A percentile compares a stretch with the other conserved stretches of the same genome.
Conservation (phyloP, 92 coral and sea anemone genomes). For the Siderastrea radians region DNA sequence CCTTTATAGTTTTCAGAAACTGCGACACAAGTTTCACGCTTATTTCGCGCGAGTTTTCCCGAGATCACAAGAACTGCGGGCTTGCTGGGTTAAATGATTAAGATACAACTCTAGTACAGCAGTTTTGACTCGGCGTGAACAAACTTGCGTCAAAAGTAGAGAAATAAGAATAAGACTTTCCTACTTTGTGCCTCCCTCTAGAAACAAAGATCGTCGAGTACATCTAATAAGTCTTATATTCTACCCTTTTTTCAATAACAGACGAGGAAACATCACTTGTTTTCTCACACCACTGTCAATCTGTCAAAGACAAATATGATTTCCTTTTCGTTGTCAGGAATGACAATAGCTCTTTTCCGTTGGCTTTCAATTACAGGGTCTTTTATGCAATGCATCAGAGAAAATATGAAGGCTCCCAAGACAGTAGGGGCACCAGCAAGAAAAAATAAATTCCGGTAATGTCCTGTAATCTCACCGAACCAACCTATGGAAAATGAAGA, state of each 20-base stretch:
- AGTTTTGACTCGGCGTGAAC: too few relatives aligned
- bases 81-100: too few relatives aligned
- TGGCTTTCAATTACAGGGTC: conserved; percentile 55
- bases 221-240: too few relatives aligned
- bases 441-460: conserved; percentile 83
- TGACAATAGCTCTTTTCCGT: conserved; percentile 35
- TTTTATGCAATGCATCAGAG: conserved; percentile 73
- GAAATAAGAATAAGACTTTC: too few relatives aligned
- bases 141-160: too few relatives aligned
- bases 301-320: conserved; percentile 73
- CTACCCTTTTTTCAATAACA: not conserved
- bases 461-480: conserved; percentile 83
- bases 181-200: too few relatives aligned
- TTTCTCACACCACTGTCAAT: conserved; percentile 78
- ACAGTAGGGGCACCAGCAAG: conserved; percentile 95
- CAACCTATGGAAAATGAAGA: conserved; percentile 76
- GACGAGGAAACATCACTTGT: not conserved
- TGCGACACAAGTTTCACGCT: too few relatives aligned
- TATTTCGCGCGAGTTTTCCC: too few relatives aligned
- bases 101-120: too few relatives aligned
- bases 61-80: too few relatives aligned
- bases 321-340: conserved; percentile 43
- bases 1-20: too few relatives aligned
- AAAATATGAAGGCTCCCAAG: conserved; percentile 80
- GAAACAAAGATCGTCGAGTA: too few relatives aligned